Conservation (phyloP, 2,797 vertebrate species). For the Tragopan temminckii region DNA sequence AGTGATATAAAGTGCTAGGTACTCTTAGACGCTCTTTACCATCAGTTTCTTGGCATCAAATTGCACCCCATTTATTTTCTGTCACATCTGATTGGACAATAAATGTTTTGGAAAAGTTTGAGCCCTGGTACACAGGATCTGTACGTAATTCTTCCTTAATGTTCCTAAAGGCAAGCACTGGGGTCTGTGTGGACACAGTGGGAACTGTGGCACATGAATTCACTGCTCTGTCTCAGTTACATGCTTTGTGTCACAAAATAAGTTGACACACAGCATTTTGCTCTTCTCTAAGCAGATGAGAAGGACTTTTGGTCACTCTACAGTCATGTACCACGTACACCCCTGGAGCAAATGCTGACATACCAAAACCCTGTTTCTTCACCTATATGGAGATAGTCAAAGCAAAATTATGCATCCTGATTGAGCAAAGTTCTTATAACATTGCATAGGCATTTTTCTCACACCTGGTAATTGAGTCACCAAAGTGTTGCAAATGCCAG, state of each 20-base stretch:
- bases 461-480: neutral
- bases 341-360: neutral
- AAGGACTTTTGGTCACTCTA: neutral
- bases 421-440: neutral
- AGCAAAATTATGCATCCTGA: fast-evolving
- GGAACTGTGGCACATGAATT: neutral
- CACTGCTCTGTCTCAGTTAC: neutral
- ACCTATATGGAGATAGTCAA: neutral
- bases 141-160: conserved; percentile 53
- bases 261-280: fast-evolving
- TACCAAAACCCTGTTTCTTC: neutral
- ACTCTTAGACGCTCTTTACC: conserved; percentile 52
- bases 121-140: conserved; percentile 58
- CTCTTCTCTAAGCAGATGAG: neutral
- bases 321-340: fast-evolving
- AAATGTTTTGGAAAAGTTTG: conserved; percentile 52
- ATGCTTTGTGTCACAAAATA: neutral
- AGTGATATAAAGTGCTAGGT: conserved; percentile 45
- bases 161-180: neutral
- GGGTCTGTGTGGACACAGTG: neutral
- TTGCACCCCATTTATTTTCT: conserved; percentile 4
- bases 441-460: neutral
- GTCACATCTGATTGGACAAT: conserved; percentile 38
- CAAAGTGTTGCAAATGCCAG: neutral
- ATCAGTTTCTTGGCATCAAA: conserved; percentile 47